A percentile compares a stretch with the other conserved stretches of the same genome.
Evolutionary conservation across 2,113 vertebrate genomes (phyloP).

Genomic region (Vireo altiloquus): DNA sequence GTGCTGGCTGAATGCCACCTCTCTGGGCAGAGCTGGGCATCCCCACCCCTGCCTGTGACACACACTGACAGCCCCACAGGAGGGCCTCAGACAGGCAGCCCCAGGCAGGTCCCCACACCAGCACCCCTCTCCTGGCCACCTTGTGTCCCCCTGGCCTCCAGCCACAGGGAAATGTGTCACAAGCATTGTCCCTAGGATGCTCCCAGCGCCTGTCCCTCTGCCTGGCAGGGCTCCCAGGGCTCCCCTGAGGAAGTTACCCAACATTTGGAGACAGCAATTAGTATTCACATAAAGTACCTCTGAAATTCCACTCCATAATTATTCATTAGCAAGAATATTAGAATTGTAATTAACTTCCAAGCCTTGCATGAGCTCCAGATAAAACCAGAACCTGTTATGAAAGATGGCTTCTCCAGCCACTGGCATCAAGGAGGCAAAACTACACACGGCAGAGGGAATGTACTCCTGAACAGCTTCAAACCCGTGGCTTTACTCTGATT

Average conservation of each 20-base stretch:
- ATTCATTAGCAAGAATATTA: slow-evolving; percentile 56
- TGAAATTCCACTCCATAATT: slow-evolving; percentile 48
- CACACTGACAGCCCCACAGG: accelerated
- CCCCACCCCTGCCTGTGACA: neutral
- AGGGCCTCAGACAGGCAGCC: neutral
- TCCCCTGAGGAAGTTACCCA: neutral
- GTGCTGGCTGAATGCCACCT: too few relatives aligned
- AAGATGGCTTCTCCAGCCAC: neutral
- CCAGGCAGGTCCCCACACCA: accelerated
- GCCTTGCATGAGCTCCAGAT: neutral
- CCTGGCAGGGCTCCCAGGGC: neutral
- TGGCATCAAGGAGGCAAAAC: neutral
- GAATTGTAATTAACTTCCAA: slow-evolving; percentile 45
- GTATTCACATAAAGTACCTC: slow-evolving; percentile 1
- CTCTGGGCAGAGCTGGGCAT: neutral
- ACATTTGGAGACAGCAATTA: neutral
- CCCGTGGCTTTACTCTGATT: neutral
- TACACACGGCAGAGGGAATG: neutral
- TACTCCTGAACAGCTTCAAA: neutral
- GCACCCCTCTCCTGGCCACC: neutral
- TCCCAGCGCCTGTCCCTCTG: accelerated
- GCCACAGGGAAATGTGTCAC: neutral
- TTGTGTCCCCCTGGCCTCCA: neutral
- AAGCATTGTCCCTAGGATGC: accelerated
- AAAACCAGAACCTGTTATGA: neutral